Base-by-base conservation (phyloP, 1,140 invertebrate genomes). In the Eupeodes corollae region DNA sequence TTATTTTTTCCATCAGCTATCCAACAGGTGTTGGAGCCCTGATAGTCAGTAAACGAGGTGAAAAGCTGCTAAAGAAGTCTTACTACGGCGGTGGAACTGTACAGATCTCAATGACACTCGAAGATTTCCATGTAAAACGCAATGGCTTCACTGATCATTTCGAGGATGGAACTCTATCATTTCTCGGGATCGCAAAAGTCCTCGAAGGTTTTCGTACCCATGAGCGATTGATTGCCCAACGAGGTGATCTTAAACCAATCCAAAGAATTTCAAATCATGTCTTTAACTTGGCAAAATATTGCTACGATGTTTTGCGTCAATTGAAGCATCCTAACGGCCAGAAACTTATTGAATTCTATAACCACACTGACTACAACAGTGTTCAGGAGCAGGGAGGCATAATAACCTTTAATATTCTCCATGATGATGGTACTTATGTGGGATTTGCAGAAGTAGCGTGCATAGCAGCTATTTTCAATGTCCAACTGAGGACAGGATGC, bases 41-140 rank as follows among this genome's bases (percentile, higher is more conserved):
- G 3, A 57, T 98, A 41, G 82, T 97, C 0, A 79, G 76, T 55
- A 86, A 87, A 58, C 66, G 69, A 1, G 82, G 80, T 54, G 70
- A 72, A 3, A 26, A 75, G 56, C 61, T 79, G 16, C 70, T 95
- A 40, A 63, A 78, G 12, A 89, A 84, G 73, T 72, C 68, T 38
- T 96, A 91, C 66, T 95, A 89, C 73, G 93, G 92, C 18, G 93
- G 93, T 31, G 93, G 93, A 3, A 92, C 90, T 5, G 86, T 96
- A 9, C 76, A 88, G 56, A 82, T 93, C 53, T 78, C 83, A 13
- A 71, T 91, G 37, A 82, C 81, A 33, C 75, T 72, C 42, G 71
- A 79, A 67, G 72, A 79, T 59, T 81, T 79, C 57, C 81, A 88
- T 67, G 74, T 83, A 12, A 79, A 82, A 56, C 75, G 82, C 53